phyloP scores from a whole-genome alignment of 2,113 vertebrate species.

The Indicator maculatus region DNA sequence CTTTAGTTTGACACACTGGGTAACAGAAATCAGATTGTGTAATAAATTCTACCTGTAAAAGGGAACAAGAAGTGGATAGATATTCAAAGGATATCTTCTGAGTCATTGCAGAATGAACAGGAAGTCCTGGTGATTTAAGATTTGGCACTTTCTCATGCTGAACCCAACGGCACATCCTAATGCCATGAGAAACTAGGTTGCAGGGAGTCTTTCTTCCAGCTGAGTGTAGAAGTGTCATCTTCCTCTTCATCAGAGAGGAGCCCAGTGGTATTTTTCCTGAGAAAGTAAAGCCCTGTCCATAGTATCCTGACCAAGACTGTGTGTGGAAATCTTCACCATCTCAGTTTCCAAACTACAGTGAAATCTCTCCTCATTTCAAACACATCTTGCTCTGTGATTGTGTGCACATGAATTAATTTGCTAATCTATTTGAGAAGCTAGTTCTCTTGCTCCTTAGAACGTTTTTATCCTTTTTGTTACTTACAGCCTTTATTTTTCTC shows the following conservation, averaged over 20 bases:
- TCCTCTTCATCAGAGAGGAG: neutral
- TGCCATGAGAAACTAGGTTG: neutral
- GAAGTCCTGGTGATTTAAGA: conserved; percentile 49
- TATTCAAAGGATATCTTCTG: conserved; percentile 32
- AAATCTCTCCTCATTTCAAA: neutral
- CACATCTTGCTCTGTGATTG: neutral
- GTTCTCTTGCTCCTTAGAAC: neutral
- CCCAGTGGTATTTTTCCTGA: neutral
- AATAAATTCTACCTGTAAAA: conserved; percentile 17
- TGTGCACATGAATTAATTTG: neutral
- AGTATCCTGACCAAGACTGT: neutral
- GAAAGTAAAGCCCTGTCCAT: neutral
- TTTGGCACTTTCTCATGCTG: conserved; percentile 36
- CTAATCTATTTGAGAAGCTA: neutral
- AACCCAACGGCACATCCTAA: neutral
- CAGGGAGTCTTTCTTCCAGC: neutral
- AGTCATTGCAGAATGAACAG: neutral
- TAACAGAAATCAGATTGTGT: neutral
- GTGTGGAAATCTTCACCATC: neutral
- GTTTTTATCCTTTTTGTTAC: neutral
- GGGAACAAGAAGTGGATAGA: neutral
- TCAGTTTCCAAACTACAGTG: neutral
- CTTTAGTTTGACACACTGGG: neutral
- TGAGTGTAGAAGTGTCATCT: neutral
- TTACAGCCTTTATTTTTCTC: neutral